phyloP scores from a whole-genome alignment of 1,140 invertebrate species.

The Dermatophagoides farinae region DNA sequence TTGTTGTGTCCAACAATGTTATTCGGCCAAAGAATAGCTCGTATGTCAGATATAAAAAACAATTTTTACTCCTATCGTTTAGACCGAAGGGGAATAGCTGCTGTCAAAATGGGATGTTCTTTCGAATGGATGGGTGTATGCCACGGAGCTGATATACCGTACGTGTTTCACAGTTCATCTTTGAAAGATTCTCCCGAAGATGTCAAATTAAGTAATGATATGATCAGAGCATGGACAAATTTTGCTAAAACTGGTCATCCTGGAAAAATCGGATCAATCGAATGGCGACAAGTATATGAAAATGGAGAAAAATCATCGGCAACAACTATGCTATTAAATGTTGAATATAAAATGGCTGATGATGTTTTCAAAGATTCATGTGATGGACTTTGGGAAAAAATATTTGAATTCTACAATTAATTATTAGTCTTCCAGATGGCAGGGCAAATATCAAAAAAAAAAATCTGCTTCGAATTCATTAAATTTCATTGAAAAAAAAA shows the following conservation, averaged over 20 bases:
- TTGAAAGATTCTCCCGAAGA: slow-evolving; percentile 6
- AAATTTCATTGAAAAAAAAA: too few relatives aligned
- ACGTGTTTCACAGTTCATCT: slow-evolving; percentile 48
- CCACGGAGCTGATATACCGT: slow-evolving; percentile 87
- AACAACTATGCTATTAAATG: neutral
- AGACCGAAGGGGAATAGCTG: neutral
- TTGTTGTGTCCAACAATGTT: neutral
- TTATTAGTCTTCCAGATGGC: too few relatives aligned
- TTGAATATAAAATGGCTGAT: neutral
- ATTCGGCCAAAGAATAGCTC: neutral
- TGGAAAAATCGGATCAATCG: neutral
- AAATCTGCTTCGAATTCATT: too few relatives aligned
- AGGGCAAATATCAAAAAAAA: too few relatives aligned
- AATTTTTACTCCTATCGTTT: neutral
- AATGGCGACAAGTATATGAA: neutral
- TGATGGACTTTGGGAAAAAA: neutral
- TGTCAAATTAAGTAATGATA: slow-evolving; percentile 13
- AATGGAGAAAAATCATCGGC: neutral
- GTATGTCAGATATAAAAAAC: neutral
- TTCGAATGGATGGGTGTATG: slow-evolving; percentile 68
- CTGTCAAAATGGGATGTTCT: slow-evolving; percentile 23
- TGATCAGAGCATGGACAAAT: slow-evolving; percentile 17
- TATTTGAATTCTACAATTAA: too few relatives aligned
- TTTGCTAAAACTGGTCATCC: slow-evolving; percentile 17
- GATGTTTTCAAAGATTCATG: neutral